Base-by-base conservation (phyloP, 1,140 invertebrate species). In the Eciton burchellii region DNA sequence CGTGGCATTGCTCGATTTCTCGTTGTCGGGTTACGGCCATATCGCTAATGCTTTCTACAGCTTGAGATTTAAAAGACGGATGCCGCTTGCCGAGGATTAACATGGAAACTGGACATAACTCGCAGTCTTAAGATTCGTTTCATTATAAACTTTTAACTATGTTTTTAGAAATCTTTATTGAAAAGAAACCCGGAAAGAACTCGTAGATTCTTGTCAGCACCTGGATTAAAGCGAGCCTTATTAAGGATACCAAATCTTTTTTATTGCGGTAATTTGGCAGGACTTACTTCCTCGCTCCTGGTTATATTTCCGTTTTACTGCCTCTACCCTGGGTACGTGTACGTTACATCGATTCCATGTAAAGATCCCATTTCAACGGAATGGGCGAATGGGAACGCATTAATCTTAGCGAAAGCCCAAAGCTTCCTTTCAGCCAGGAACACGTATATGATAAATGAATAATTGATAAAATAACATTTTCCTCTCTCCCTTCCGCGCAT, bases 211-310 rank as follows among this genome's bases (percentile, higher is more conserved):
- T 0, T 65, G 24, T 65, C 5, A 54, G 9, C 49, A 19, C n/a
- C 26, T 43, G 29, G 16, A 14, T 77, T 26, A 66, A 54, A 66
- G 29, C 14, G 14, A 54, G 16, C 0, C 19, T 65, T 29, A 65
- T 41, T 21, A 26, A 24, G n/a, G 16, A 77, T 35, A n/a, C 29
- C 16, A 77, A 66, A 66, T 77, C 11, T 41, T 43, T 65, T 66
- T 63, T 63, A 74, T 76, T 77, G 16, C 21, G 14, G 62, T 54
- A 66, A 54, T 54, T 77, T 77, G 47, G 73, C 60, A 77, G 29
- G 21, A 5, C 5, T 54, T 49, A 49, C 2, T 8, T 68, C 24
- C 9, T 68, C n/a, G 12, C 14, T 54, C 19, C 14, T 52, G 16
- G 47, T 41, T 65, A 76, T 54, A 54, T 76, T 66, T 77, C n/a